Base-by-base conservation (phyloP, 2,797 vertebrate species). In the Microctenopoma lineatum region DNA sequence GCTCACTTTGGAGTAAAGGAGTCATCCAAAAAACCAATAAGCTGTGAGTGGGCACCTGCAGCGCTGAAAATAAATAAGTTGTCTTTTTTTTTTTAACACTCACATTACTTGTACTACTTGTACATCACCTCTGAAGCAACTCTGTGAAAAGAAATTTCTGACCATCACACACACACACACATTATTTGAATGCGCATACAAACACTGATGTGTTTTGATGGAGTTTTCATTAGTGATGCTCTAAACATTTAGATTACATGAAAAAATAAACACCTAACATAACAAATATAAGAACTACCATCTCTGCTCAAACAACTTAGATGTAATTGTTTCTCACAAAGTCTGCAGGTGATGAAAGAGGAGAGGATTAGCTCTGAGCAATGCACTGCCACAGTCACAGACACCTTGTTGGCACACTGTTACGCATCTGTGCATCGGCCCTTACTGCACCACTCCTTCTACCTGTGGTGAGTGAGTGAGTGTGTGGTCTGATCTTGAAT, bases 11-110 rank as follows among this genome's bases (percentile, higher is more conserved):
- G 84, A 82, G 79, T 71, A 78, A 85, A 87, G 83, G 78, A 87
- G 88, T 91, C 85, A 72, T 87, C 84, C 84, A 85, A 90, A 92
- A 90, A 86, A 89, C 54, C 84, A 90, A 88, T 87, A 91, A 86
- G 80, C 86, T 81, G 66, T 70, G 79, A 87, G 82, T 69, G 39
- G 83, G 81, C 89, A 93, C 91, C 90, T 93, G 85, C 79, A 13
- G 82, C 80, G 81, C 79, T 74, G 78, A 87, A 91, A 90, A 93
- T 92, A 92, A 93, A 92, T 84, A 90, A 45, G 46, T 77, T 77
- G 46, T 84, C 59, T 83, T 83, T 50, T 47, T 71, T 69, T 50
- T 47, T 71, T 71, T 70, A 53, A 16, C 55, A 13, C 69, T 88
- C 61, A 64, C 55, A 64, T 79, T 61, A 29, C 75, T 84, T 61